Evolutionary conservation across 2,888 invertebrate species (phyloP).

Genomic region (Brachyptera putata): DNA sequence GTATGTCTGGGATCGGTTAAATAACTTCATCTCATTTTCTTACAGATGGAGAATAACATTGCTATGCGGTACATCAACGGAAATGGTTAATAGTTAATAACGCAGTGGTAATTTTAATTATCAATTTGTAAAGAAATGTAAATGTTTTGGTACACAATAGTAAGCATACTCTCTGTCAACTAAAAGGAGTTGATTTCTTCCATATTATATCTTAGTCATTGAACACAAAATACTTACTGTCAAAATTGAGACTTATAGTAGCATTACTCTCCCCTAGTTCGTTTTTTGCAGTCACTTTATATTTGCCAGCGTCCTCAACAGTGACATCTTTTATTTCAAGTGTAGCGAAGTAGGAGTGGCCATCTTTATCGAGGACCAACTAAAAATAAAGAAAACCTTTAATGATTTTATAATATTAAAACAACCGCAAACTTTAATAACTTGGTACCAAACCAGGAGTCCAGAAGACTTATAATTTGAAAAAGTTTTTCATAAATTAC

Average conservation of each 20-base stretch:
- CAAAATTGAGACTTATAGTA: conserved; percentile 95
- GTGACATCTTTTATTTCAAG: conserved; percentile 92
- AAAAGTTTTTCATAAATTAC: too few relatives aligned
- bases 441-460: background rate
- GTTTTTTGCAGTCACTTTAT: conserved; percentile 95
- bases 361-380: conserved; percentile 86
- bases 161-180: background rate
- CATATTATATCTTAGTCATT: background rate
- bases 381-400: conserved; percentile 46
- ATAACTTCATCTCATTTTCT: too few relatives aligned
- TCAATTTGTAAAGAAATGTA: too few relatives aligned
- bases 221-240: conserved; percentile 71
- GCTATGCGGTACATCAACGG: too few relatives aligned
- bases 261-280: conserved; percentile 96
- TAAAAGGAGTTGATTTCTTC: background rate
- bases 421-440: background rate
- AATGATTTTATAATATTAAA: background rate
- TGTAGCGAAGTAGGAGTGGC: conserved; percentile 88
- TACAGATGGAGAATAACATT: too few relatives aligned
- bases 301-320: conserved; percentile 95
- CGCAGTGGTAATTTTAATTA: too few relatives aligned
- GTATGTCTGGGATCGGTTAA: too few relatives aligned
- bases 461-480: background rate
- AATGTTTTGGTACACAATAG: too few relatives aligned
- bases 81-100: too few relatives aligned